Evolutionary conservation across 2,888 invertebrate species (phyloP).

Genomic region (Cataglyphis rosenhaueri): DNA sequence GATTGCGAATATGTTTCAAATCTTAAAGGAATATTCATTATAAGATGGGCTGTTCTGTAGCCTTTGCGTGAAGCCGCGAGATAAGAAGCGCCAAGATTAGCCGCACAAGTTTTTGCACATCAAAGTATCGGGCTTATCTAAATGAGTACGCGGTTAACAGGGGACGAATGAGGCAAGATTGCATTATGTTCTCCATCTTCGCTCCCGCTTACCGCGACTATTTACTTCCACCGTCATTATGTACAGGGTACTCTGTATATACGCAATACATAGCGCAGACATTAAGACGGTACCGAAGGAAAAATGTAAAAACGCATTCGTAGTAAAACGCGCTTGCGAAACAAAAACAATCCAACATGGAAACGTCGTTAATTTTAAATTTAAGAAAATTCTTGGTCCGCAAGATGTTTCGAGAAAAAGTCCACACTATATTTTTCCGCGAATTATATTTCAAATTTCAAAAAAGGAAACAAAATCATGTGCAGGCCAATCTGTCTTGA

Average conservation of each 20-base stretch:
- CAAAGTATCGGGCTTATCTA: conserved; percentile 71
- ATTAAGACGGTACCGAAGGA: not conserved
- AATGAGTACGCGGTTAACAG: conserved; percentile 61
- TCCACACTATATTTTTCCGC: not conserved
- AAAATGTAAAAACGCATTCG: not conserved
- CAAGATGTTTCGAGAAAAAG: not conserved
- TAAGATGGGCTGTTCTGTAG: conserved; percentile 9
- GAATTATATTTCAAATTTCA: not conserved
- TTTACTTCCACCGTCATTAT: conserved; percentile 29
- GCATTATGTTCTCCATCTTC: conserved; percentile 67
- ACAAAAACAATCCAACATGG: conserved; percentile 19
- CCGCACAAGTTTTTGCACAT: conserved; percentile 62
- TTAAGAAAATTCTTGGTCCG: conserved; percentile 9
- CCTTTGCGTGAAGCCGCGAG: conserved; percentile 61
- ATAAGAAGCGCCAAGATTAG: conserved; percentile 68
- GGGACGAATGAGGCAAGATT: conserved; percentile 62
- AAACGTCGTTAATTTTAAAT: conserved; percentile 12
- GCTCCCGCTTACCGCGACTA: conserved; percentile 20
- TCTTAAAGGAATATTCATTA: conserved; percentile 31
- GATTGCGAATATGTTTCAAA: conserved; percentile 10
- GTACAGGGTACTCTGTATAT: conserved; percentile 9
- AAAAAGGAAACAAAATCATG: not conserved
- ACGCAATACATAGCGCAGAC: conserved; percentile 17
- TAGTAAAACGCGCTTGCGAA: not conserved
- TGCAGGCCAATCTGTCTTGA: not conserved